These are phyloP conservation scores for Oryzias melastigma DNA, from an alignment of 2,113 vertebrate species.

Conservation along the genomic window DNA sequence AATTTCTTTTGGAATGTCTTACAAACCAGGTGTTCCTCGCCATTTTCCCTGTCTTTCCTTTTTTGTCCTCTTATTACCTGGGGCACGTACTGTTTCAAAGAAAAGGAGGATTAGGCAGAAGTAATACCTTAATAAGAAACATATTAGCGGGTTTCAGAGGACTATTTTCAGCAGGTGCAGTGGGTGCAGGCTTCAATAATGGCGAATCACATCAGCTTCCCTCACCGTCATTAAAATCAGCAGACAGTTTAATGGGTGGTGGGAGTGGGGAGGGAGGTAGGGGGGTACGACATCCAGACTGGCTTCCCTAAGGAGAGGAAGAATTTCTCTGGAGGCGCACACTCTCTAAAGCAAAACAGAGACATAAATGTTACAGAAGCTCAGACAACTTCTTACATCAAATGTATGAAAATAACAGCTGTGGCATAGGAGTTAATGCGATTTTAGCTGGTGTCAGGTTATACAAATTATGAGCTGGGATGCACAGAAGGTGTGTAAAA, in stretches of 20 bases:
- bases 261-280: constrained; percentile 7
- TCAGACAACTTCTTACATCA: constrained; percentile 2
- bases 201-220: constrained; percentile 63
- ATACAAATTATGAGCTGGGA: constrained; percentile 11
- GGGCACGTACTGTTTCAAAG: constrained; percentile 14
- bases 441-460: constrained; percentile 18
- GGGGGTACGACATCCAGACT: constrained; percentile 32
- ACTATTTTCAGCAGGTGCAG: constrained; percentile 55
- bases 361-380: constrained; percentile 21
- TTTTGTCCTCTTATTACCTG: constrained; percentile 8
- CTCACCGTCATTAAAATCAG: constrained; percentile 62
- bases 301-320: constrained; percentile 26
- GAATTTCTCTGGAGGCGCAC: constrained; percentile 33
- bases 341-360: constrained; percentile 14
- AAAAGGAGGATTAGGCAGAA: constrained; percentile 33
- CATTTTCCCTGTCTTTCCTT: background rate
- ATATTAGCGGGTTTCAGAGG: constrained; percentile 43
- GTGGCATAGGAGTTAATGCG: constrained; percentile 10
- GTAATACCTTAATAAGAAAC: constrained; percentile 39
- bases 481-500: background rate
- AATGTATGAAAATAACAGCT: constrained; percentile 7
- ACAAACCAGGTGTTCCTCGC: background rate
- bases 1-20: background rate
- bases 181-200: constrained; percentile 39
- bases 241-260: constrained; percentile 61